Evolutionary conservation across 2,888 invertebrate genomes (phyloP), one percentile per base, ranked within the genome.

Genomic region (Leptopilina myrica): DNA sequence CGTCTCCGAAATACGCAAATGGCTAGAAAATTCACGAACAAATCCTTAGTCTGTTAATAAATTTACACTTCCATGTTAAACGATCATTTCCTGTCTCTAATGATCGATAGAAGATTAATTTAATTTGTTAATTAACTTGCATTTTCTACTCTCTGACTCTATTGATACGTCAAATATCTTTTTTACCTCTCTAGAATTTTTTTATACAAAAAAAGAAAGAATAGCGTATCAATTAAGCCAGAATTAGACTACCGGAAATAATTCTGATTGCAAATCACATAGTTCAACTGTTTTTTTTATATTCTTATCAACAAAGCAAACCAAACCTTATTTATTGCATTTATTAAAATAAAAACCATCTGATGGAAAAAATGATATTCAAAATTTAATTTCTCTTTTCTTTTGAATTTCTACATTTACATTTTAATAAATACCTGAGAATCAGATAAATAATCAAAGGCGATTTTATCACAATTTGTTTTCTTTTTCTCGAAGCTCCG

Each of bases 1-100:
- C 77, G 91, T 93, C 2, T 91, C 92, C 9, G 94, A 95, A 89
- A 92, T 95, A 59, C 93, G 92, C 83, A 92, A 92, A 77, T 91
- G 92, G 82, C 83, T 93, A 62, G 77, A 81, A 67, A 86, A 79
- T 66, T 79, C 73, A 56, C 15, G 33, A 73, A 53, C 26, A 53
- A 73, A 59, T 73, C n/a, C 73, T 56, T 73, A 73, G 56, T 11
- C 73, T 15, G 53, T 73, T 73, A 11, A 33, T 33, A 73, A 73
- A 11, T 43, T 43, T 43, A 43, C 43, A 6, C 1, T 43, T 43
- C 43, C 43, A 49, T 49, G 49, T 49, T 49, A 49, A 3, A 46
- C 11, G 9, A 49, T 49, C 12, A 49, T 5, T 73, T 73, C 33
- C 14, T 73, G 33, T 40, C 8, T 33, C 33, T 73, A 26, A 59